Evolutionary conservation across 1,140 invertebrate species (phyloP).

Genomic region (Temnothorax nylanderi): DNA sequence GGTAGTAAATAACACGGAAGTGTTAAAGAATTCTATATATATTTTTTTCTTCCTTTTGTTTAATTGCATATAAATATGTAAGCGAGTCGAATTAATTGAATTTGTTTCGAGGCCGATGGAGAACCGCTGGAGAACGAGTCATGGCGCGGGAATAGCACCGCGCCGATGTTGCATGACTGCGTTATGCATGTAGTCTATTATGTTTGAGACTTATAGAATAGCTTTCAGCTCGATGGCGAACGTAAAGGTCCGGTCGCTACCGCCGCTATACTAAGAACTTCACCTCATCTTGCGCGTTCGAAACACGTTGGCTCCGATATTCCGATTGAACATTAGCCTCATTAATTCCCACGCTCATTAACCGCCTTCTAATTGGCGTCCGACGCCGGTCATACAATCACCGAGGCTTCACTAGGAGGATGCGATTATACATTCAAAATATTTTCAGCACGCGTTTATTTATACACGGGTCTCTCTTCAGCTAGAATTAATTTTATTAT

Average conservation of each 20-base stretch:
- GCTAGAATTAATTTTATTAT: background rate
- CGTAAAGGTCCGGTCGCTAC: slow-evolving; percentile 70
- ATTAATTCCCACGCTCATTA: slow-evolving; percentile 54
- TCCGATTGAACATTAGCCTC: slow-evolving; percentile 52
- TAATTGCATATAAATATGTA: background rate
- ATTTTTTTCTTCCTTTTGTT: background rate
- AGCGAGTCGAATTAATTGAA: background rate
- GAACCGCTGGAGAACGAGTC: slow-evolving; percentile 72
- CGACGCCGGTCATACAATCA: background rate
- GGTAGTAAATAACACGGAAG: background rate
- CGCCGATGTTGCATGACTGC: slow-evolving; percentile 76
- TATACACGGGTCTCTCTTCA: background rate
- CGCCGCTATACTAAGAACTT: slow-evolving; percentile 12
- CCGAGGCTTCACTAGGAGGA: background rate
- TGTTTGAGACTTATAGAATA: slow-evolving; percentile 79
- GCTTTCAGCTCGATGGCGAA: slow-evolving; percentile 72
- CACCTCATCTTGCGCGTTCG: slow-evolving; percentile 17
- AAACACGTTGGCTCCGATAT: slow-evolving; percentile 28
- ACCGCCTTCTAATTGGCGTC: slow-evolving; percentile 50
- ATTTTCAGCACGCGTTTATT: background rate
- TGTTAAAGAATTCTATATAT: background rate
- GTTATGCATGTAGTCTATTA: slow-evolving; percentile 79
- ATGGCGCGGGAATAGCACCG: slow-evolving; percentile 71
- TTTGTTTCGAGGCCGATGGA: slow-evolving; percentile 17
- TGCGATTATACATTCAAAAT: background rate